Evolutionary conservation across 2,888 invertebrate genomes (phyloP).

Genomic region (Cephonodes hylas): DNA sequence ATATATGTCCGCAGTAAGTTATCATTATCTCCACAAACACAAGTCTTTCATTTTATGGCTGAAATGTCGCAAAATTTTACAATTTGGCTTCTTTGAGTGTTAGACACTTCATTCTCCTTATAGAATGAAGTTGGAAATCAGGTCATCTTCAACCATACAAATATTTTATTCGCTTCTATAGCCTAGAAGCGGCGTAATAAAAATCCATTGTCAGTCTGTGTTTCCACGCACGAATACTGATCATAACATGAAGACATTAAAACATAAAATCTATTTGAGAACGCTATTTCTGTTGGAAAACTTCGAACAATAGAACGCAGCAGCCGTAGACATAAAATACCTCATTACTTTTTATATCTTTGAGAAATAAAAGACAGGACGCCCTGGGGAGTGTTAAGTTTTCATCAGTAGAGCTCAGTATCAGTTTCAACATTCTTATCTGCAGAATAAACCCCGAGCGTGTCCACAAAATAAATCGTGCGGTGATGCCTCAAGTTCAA

Average conservation of each 20-base stretch:
- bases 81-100: background rate
- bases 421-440: constrained; percentile 52
- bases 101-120: background rate
- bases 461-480: constrained; percentile 65
- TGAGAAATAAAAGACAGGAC: constrained; percentile 58
- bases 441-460: constrained; percentile 49
- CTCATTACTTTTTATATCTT: constrained; percentile 71
- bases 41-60: background rate
- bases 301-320: constrained; percentile 51
- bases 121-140: background rate
- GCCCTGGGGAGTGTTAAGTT: constrained; percentile 50
- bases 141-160: background rate
- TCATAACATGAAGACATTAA: background rate
- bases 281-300: constrained; percentile 40
- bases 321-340: constrained; percentile 60
- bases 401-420: constrained; percentile 51
- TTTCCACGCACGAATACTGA: background rate
- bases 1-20: background rate
- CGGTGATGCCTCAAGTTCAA: constrained; percentile 55
- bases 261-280: constrained; percentile 1
- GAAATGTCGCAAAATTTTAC: background rate
- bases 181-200: background rate
- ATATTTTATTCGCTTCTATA: background rate
- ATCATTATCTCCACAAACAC: background rate
- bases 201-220: background rate